Evolutionary conservation across 2,113 vertebrate genomes (phyloP).

Genomic region (Leptodactylus fuscus): DNA sequence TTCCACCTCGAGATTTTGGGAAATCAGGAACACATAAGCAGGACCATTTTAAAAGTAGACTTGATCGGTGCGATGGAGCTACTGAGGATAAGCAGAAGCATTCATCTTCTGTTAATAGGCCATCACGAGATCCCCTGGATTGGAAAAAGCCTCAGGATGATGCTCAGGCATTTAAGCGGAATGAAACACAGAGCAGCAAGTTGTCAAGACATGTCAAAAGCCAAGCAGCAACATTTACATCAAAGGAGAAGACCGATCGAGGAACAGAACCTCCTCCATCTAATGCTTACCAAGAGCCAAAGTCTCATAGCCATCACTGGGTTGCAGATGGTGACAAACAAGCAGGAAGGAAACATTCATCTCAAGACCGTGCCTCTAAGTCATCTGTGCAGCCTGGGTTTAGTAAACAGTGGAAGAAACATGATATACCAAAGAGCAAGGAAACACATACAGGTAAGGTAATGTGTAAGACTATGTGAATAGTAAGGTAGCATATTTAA

Average conservation of each 20-base stretch:
- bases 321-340: conserved; percentile 68
- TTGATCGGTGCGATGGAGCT: conserved; percentile 68
- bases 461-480: background rate
- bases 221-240: conserved; percentile 63
- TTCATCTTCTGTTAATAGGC: conserved; percentile 66
- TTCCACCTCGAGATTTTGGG: conserved; percentile 66
- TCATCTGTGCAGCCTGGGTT: conserved; percentile 73
- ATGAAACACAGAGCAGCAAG: conserved; percentile 70
- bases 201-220: conserved; percentile 68
- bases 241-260: conserved; percentile 74
- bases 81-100: conserved; percentile 72
- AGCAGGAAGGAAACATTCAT: conserved; percentile 70
- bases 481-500: background rate
- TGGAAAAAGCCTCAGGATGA: conserved; percentile 77
- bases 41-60: conserved; percentile 70
- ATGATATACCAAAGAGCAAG: conserved; percentile 87
- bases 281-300: conserved; percentile 63
- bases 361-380: conserved; percentile 73
- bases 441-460: conserved; percentile 93
- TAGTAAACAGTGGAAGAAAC: conserved; percentile 78
- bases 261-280: conserved; percentile 67
- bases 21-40: conserved; percentile 73
- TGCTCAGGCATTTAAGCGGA: conserved; percentile 73
- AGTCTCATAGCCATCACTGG: conserved; percentile 56
- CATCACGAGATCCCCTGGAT: conserved; percentile 69